Evolutionary conservation across 1,140 invertebrate genomes (phyloP).

Genomic region (Pogonus chalceus): DNA sequence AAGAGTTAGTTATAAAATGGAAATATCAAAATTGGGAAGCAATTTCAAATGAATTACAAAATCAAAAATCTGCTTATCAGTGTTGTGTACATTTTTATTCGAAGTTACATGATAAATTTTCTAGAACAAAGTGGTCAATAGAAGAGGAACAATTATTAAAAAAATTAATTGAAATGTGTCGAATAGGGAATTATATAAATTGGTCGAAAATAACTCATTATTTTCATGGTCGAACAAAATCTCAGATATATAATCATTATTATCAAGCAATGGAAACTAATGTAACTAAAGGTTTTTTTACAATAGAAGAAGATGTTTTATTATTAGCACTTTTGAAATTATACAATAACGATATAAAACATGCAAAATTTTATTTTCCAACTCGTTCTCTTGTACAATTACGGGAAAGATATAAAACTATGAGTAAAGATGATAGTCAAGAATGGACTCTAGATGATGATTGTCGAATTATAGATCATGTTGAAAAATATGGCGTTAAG

Average conservation of each 20-base stretch:
- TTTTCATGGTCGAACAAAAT: constrained; percentile 48
- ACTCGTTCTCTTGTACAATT: constrained; percentile 43
- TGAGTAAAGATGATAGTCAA: constrained; percentile 29
- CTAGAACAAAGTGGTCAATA: constrained; percentile 41
- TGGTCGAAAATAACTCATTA: constrained; percentile 50
- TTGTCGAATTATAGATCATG: constrained; percentile 36
- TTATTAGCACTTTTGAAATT: constrained; percentile 46
- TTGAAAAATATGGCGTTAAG: constrained; percentile 29
- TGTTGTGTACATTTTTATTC: constrained; percentile 54
- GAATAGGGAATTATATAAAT: constrained; percentile 49
- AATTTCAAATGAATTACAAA: constrained; percentile 46
- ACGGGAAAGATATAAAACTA: constrained; percentile 40
- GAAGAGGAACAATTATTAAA: constrained; percentile 48
- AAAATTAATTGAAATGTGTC: constrained; percentile 42
- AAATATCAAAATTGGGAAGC: constrained; percentile 51
- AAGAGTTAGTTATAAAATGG: constrained; percentile 36
- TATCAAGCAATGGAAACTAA: constrained; percentile 25
- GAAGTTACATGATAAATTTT: constrained; percentile 33
- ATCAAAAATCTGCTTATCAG: constrained; percentile 50
- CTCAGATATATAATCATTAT: constrained; percentile 51
- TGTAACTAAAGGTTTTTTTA: constrained; percentile 47
- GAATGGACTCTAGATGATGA: constrained; percentile 38
- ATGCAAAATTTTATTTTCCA: constrained; percentile 40
- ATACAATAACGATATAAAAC: constrained; percentile 48
- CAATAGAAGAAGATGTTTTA: constrained; percentile 48